These are phyloP conservation scores for Amphimallon solstitiale DNA, from an alignment of 2,888 invertebrate genomes.

Conservation along the genomic window DNA sequence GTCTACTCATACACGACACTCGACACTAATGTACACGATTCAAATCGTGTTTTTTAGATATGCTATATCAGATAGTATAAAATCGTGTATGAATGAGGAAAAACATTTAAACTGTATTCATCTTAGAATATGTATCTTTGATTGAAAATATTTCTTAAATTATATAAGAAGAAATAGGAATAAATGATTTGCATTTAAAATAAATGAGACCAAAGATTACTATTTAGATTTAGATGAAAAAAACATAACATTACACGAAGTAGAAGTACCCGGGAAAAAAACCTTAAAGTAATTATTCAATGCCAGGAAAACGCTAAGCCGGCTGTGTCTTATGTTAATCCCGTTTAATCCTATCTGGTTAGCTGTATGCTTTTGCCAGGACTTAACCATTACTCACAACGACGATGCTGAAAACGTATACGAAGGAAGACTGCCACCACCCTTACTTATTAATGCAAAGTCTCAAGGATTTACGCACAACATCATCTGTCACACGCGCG, in stretches of 20 bases:
- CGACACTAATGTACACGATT: no score
- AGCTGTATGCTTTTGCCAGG: constrained; percentile 60
- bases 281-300: constrained; percentile 59
- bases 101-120: no score
- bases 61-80: no score
- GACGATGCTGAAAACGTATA: constrained; percentile 17
- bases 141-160: constrained; percentile 23
- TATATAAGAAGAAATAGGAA: constrained; percentile 43
- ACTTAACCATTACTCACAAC: constrained; percentile 59
- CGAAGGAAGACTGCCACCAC: constrained; percentile 8
- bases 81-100: no score
- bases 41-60: no score
- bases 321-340: constrained; percentile 64
- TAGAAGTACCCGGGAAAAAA: constrained; percentile 25
- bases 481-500: constrained; percentile 36
- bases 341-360: constrained; percentile 62
- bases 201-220: constrained; percentile 57
- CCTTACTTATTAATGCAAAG: constrained; percentile 37
- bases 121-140: no score
- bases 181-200: constrained; percentile 53
- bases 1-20: no score
- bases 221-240: constrained; percentile 47
- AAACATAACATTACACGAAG: constrained; percentile 30
- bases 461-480: constrained; percentile 37
- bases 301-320: constrained; percentile 63